phyloP scores from a whole-genome alignment of 1,140 invertebrate genomes.

The Goniozus legneri region DNA sequence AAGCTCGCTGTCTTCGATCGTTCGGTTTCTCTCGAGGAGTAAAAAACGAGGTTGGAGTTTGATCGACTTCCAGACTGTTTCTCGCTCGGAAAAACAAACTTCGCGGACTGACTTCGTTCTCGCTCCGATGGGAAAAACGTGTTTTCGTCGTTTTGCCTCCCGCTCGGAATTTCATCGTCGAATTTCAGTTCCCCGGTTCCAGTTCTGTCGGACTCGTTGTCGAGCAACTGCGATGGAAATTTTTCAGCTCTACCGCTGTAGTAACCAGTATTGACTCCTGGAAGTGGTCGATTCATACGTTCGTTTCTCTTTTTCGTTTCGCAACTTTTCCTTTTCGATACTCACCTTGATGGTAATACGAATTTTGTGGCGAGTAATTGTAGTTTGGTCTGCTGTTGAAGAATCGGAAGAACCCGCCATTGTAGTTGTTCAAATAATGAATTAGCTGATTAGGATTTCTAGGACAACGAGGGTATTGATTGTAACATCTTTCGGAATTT shows the following conservation, averaged over 20 bases:
- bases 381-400: conserved; percentile 55
- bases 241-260: no score
- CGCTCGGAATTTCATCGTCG: conserved; percentile 4
- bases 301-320: no score
- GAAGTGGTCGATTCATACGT: no score
- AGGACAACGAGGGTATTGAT: conserved; percentile 70
- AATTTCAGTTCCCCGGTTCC: conserved; percentile 23
- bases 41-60: no score
- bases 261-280: no score
- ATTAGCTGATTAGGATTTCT: conserved; percentile 67
- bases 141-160: neutral
- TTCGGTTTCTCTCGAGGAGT: no score
- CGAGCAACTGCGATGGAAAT: no score
- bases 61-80: no score
- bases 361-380: neutral
- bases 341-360: conserved; percentile 6
- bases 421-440: conserved; percentile 80
- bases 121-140: no score
- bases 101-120: neutral
- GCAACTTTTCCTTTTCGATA: no score
- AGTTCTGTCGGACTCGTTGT: no score
- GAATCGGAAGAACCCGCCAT: conserved; percentile 79
- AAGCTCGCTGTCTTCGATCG: no score
- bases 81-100: conserved; percentile 16
- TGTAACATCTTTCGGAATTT: conserved; percentile 60